Percentiles rank a stretch among this genome's conserved stretches.
These are phyloP conservation scores for Temnopleurus reevesii DNA, from an alignment of 53 echinoderm and acorn worm species.

Conservation along the genomic window DNA sequence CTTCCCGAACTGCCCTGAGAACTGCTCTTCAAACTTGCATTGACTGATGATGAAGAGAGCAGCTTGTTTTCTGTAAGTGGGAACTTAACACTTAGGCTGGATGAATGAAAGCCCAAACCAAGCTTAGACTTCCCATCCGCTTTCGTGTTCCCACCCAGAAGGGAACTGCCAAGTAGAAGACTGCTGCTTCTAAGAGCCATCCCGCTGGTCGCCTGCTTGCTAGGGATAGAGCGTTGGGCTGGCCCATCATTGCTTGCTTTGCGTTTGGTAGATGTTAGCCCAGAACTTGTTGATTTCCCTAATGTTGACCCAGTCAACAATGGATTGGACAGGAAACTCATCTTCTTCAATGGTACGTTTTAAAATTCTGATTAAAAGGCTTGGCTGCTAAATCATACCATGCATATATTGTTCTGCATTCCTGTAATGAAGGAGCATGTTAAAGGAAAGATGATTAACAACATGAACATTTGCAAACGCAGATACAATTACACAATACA, in stretches of 20 bases:
- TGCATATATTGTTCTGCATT: slow-evolving; percentile 15
- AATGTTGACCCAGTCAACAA: not conserved
- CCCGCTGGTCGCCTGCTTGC: slow-evolving; percentile 13
- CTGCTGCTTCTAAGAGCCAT: not conserved
- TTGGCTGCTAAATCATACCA: no score
- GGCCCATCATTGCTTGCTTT: slow-evolving; percentile 1
- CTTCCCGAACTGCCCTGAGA: not conserved
- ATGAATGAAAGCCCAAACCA: not conserved
- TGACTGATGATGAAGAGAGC: not conserved
- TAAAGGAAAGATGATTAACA: no score
- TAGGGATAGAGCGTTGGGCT: not conserved
- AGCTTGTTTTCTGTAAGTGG: slow-evolving; percentile 31
- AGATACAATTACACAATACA: no score
- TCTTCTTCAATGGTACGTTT: no score
- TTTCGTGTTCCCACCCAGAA: not conserved
- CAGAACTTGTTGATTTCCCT: not conserved
- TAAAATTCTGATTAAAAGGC: no score
- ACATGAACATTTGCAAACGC: no score
- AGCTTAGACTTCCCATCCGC: slow-evolving; percentile 1
- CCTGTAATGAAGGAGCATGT: no score
- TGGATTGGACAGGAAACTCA: slow-evolving; percentile 53
- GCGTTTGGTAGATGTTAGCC: not conserved
- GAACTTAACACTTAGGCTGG: slow-evolving; percentile 5
- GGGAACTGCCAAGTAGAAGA: slow-evolving; percentile 24
- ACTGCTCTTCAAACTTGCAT: not conserved